Percentiles rank a stretch among this genome's conserved stretches.
phyloP scores from a whole-genome alignment of 1,140 invertebrate genomes.

The Agrilus planipennis region DNA sequence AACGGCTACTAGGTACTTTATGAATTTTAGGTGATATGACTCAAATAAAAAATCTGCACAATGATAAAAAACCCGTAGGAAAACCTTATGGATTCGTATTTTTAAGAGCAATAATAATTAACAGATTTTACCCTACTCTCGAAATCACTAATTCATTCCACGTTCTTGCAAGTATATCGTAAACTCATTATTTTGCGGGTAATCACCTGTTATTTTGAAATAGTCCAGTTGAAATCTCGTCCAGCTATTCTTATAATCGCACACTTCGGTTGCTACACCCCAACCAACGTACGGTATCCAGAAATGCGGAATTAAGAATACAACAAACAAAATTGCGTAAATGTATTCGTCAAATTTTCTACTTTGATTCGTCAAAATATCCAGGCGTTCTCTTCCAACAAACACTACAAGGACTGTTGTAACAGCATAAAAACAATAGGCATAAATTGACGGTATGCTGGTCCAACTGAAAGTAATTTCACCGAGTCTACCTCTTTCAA shows the following conservation, averaged over 20 bases:
- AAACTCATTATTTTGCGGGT: constrained; percentile 9
- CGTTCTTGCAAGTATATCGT: neutral
- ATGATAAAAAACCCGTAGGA: too few relatives aligned
- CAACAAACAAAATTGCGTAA: constrained; percentile 46
- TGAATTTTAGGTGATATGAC: too few relatives aligned
- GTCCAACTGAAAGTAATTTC: constrained; percentile 46
- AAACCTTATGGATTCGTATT: too few relatives aligned
- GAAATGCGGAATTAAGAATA: constrained; percentile 49
- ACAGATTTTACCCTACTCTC: too few relatives aligned
- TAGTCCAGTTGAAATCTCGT: constrained; percentile 36
- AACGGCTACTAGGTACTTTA: too few relatives aligned
- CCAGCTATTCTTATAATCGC: constrained; percentile 50
- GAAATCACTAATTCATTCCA: too few relatives aligned
- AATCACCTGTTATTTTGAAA: constrained; percentile 34
- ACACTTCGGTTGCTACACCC: constrained; percentile 48
- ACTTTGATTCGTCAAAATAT: constrained; percentile 40
- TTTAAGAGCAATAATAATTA: too few relatives aligned
- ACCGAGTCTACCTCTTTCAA: constrained; percentile 35
- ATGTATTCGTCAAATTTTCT: constrained; percentile 50
- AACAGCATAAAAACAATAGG: constrained; percentile 43
- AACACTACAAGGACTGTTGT: constrained; percentile 40
- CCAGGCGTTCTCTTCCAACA: constrained; percentile 43
- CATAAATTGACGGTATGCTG: constrained; percentile 43
- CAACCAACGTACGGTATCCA: constrained; percentile 52
- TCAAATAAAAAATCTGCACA: too few relatives aligned